Evolutionary conservation across 2,888 invertebrate species (phyloP).

Genomic region (Lepetodrilus schrolli): DNA sequence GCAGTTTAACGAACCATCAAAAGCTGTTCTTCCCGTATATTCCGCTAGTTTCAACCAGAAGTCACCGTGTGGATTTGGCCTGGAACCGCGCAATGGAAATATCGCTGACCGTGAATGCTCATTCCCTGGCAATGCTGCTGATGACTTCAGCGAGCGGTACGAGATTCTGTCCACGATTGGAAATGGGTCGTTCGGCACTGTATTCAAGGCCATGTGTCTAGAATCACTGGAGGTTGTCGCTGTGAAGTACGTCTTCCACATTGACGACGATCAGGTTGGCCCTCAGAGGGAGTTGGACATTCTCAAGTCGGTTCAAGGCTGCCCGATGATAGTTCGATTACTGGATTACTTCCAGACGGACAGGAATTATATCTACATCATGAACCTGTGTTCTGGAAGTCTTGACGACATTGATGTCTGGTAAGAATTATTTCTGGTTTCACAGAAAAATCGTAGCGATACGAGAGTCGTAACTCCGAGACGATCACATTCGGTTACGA

Average conservation of each 20-base stretch:
- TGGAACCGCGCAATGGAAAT: too few relatives aligned
- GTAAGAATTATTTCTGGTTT: too few relatives aligned
- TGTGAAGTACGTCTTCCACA: background rate
- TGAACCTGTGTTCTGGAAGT: background rate
- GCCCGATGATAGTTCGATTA: background rate
- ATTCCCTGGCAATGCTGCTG: too few relatives aligned
- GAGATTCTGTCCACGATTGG: background rate
- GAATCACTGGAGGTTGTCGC: background rate
- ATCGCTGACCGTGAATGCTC: too few relatives aligned
- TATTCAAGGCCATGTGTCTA: background rate
- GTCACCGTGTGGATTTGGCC: too few relatives aligned
- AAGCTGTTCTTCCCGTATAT: too few relatives aligned
- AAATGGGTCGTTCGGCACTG: background rate
- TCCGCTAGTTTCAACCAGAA: too few relatives aligned
- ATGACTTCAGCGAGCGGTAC: background rate
- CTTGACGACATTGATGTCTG: background rate
- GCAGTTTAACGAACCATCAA: too few relatives aligned
- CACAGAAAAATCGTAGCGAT: too few relatives aligned
- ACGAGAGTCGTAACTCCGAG: too few relatives aligned
- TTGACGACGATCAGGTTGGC: background rate
- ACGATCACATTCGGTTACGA: background rate
- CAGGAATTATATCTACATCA: background rate
- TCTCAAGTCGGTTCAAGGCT: background rate
- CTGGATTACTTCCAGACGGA: background rate
- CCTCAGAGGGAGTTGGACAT: background rate